Evolutionary conservation across 2,113 vertebrate species (phyloP), one percentile per base, ranked within the genome.

Genomic region (Cinclus mexicanus): DNA sequence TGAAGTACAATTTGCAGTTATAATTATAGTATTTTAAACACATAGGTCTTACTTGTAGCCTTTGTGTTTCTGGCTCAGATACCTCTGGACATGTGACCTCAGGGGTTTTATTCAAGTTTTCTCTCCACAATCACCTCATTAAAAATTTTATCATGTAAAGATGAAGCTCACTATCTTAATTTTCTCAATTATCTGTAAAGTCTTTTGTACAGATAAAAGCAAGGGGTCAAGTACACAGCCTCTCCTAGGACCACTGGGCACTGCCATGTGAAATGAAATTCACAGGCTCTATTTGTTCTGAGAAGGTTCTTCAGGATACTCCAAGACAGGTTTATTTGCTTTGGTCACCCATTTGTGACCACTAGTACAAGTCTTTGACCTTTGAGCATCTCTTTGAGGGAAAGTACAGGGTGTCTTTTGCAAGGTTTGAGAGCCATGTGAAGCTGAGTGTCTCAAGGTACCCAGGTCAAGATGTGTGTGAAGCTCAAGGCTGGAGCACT

Each of bases 21-120:
- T 56, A 90, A 94, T 95, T 86, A 83, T 7, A 88, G 87, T 49
- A 61, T 87, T 91, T 94, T 89, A 79, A 97, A 93, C 24, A 94
- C 72, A 81, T 7, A 47, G 52, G 74, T 93, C 61, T 91, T 89
- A 86, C 29, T 52, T 83, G 41, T 52, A 87, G 74, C 39, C 39
- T 90, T 86, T 76, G 39, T 68, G 64, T 20, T 74, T 83, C 81
- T 93, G 87, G 56, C 83, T 94, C 52, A 75, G 60, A 74, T 87
- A 76, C 37, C n/a, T 74, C 61, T 91, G 50, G 15, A 76, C 0
- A 0, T 72, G 67, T 85, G 77, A 91, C 77, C 70, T 85, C 59
- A 74, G 42, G 12, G 12, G 4, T 89, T 96, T 92, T 92, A 83
- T 82, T 93, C 60, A 86, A 89, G 53, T 92, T 67, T 89, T 83